Base-by-base conservation (phyloP, 2,797 vertebrate species). In the Argentina silus region DNA sequence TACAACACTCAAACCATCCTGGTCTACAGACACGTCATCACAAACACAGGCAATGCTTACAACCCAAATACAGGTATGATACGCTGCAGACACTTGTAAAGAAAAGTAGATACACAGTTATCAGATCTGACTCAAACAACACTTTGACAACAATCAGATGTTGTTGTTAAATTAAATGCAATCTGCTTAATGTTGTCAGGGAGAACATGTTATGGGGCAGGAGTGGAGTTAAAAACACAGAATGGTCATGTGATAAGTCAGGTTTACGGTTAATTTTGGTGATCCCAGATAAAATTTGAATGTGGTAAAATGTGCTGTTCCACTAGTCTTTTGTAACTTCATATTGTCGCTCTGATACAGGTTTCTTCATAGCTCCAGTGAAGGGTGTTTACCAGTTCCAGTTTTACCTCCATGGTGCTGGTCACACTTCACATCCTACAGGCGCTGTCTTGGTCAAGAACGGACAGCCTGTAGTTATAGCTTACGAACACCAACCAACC, bases 1-100 rank as follows among this genome's bases (percentile, higher is more conserved):
- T 70, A 27, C 43, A 70, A 17, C 17, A 70, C 21, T 12, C 51
- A 50, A 6, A 56, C 42, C 27, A 56, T 12, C 7, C 45, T 56
- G 53, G 36, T 56, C 53, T 56, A 17, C 50, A 56, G 43, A 53
- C 27, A 57, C 12, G 14, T 61, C 27, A n/a, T 61, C 59, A 61
- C 59, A 43, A 69, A 69, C 51, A 57, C 17, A n/a, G 67, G 67
- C 67, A 56, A 43, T 3, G 27, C 67, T 44, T 68, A 68, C 67
- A 68, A 42, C 21, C 14, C 12, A 56, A 43, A 42, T 51, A 57
- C 67, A 69, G 67, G 51, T 56, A 69, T 56, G 55, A 4, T n/a
- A 42, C 53, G 27, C 27, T 36, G 15, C 14, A n/a, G n/a, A n/a
- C n/a, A 19, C 12, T 3, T 1, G 43, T 36, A 36, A 36, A 36